Evolutionary conservation across 1,140 invertebrate genomes (phyloP).

Genomic region (Lysiphlebus fabarum): DNA sequence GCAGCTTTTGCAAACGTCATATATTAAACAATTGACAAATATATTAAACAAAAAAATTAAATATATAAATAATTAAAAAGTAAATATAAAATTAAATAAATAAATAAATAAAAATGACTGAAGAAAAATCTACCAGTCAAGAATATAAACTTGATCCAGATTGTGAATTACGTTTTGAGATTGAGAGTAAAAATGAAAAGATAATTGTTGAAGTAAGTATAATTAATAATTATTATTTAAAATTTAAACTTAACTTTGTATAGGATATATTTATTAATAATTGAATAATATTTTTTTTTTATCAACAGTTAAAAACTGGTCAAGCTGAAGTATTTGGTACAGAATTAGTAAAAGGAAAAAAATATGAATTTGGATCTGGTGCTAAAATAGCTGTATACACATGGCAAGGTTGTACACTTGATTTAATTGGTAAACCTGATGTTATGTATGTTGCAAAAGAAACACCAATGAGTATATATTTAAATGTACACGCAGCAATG

Average conservation of each 20-base stretch:
- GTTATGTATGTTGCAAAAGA: conserved; percentile 93
- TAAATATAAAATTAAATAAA: neutral
- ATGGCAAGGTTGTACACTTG: conserved; percentile 88
- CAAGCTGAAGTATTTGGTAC: conserved; percentile 96
- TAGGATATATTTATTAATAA: conserved; percentile 1
- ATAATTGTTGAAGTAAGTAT: conserved; percentile 72
- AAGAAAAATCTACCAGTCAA: conserved; percentile 53
- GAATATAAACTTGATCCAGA: conserved; percentile 87
- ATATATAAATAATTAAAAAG: neutral
- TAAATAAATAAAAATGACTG: conserved; percentile 34
- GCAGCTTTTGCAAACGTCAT: too few relatives aligned
- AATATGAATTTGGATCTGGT: conserved; percentile 85
- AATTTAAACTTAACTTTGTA: neutral
- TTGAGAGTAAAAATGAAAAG: conserved; percentile 83
- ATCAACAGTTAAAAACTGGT: conserved; percentile 74
- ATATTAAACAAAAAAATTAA: neutral
- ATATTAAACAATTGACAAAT: too few relatives aligned
- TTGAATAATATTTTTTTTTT: conserved; percentile 30
- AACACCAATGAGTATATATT: conserved; percentile 93
- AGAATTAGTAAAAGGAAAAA: conserved; percentile 90
- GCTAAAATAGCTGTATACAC: conserved; percentile 95
- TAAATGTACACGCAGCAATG: conserved; percentile 92
- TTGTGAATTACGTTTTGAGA: conserved; percentile 88
- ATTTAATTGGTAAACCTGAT: conserved; percentile 83
- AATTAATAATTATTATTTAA: conserved; percentile 11